phyloP scores from a whole-genome alignment of 2,797 vertebrate species.

The Pelodytes ibericus region DNA sequence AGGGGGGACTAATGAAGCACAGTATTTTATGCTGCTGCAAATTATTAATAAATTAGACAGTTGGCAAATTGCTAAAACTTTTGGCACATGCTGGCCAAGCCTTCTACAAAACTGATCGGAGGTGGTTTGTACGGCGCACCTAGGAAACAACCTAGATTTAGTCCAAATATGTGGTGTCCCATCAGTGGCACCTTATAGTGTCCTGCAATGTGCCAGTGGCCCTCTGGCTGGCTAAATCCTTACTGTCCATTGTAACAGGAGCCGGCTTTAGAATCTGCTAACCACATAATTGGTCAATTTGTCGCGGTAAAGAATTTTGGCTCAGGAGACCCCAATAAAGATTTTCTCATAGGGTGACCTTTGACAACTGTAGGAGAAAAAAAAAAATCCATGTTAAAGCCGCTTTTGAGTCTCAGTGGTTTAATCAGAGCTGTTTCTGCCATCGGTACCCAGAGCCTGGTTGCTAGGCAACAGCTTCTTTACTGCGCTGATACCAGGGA shows the following conservation, averaged over 20 bases:
- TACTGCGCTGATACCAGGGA: slow-evolving; percentile 40
- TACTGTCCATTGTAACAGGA: background rate
- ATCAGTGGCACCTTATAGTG: background rate
- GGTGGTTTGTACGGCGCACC: too few relatives aligned
- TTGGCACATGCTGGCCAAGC: too few relatives aligned
- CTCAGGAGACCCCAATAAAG: slow-evolving; percentile 47
- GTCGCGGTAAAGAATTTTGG: slow-evolving; percentile 25
- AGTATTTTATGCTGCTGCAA: too few relatives aligned
- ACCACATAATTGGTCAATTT: slow-evolving; percentile 51
- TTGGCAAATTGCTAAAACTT: too few relatives aligned
- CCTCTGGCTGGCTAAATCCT: background rate
- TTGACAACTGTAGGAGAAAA: slow-evolving; percentile 48
- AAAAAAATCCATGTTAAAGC: slow-evolving; percentile 50
- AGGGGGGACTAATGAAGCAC: too few relatives aligned
- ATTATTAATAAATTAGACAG: too few relatives aligned
- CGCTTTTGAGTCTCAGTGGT: slow-evolving; percentile 38
- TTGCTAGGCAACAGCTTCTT: slow-evolving; percentile 54
- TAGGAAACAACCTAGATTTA: too few relatives aligned
- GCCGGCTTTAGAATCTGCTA: slow-evolving; percentile 18
- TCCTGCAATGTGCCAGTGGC: slow-evolving; percentile 5
- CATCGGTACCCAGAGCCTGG: slow-evolving; percentile 21
- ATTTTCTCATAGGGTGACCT: slow-evolving; percentile 41
- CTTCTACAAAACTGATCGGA: too few relatives aligned
- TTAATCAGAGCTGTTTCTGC: slow-evolving; percentile 46
- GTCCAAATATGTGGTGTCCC: too few relatives aligned